These are phyloP conservation scores for Echeneis naucrates DNA, from an alignment of 2,797 vertebrate genomes.

Conservation along the genomic window DNA sequence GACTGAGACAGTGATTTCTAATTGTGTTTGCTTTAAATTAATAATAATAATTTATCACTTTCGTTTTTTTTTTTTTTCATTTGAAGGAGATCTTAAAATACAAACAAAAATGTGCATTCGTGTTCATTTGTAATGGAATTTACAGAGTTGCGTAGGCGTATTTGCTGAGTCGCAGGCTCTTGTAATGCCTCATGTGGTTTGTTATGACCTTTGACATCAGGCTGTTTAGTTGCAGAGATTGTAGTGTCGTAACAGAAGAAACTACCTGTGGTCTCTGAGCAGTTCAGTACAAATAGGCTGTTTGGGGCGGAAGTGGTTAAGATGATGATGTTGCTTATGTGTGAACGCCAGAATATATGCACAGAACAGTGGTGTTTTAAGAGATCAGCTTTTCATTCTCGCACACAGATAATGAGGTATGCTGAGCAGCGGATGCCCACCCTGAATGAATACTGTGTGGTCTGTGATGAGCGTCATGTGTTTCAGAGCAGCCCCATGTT, in stretches of 20 bases:
- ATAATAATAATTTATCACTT: too few species aligned
- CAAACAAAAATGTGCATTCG: too few species aligned
- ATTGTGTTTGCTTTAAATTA: too few species aligned
- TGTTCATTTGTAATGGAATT: too few species aligned
- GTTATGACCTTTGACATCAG: background rate
- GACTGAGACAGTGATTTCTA: too few species aligned
- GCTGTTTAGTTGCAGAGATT: background rate
- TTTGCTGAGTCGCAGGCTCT: background rate
- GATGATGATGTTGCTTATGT: background rate
- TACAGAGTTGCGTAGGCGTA: too few species aligned
- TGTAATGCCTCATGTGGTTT: too few species aligned
- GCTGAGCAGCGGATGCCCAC: conserved; percentile 95
- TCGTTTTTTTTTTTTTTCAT: too few species aligned
- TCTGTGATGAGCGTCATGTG: conserved; percentile 96
- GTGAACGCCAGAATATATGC: background rate
- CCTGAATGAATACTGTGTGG: conserved; percentile 95
- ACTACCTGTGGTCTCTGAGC: background rate
- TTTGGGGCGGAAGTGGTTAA: background rate
- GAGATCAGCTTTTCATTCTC: conserved; percentile 38
- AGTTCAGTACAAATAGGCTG: background rate
- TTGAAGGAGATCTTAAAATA: too few species aligned
- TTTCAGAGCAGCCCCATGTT: conserved; percentile 97
- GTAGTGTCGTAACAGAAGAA: background rate
- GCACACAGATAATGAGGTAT: conserved; percentile 92
- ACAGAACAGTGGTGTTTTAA: too few species aligned